A percentile compares a stretch with the other conserved stretches of the same genome.
These are phyloP conservation scores for Laterallus jamaicensis DNA, from an alignment of 2,113 vertebrate genomes.

Conservation along the genomic window DNA sequence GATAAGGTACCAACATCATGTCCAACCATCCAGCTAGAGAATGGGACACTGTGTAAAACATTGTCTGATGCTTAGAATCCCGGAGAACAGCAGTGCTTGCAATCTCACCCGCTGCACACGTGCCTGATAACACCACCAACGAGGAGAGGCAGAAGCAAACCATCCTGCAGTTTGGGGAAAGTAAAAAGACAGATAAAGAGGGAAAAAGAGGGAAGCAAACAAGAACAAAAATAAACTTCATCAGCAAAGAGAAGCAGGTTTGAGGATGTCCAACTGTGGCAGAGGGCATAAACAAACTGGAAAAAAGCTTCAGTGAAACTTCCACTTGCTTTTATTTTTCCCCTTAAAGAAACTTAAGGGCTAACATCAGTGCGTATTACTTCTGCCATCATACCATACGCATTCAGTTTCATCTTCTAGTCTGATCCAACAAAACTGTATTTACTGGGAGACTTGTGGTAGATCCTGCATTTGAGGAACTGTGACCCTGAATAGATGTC, in stretches of 20 bases:
- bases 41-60: conserved; percentile 82
- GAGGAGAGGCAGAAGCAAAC: neutral
- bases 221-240: neutral
- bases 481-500: neutral
- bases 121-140: conserved; percentile 21
- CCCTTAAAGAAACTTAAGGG: neutral
- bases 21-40: conserved; percentile 80
- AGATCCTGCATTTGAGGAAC: neutral
- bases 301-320: neutral
- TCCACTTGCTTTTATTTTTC: neutral
- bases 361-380: neutral
- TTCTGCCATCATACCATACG: neutral
- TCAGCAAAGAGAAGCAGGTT: neutral
- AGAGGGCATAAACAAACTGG: neutral
- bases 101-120: conserved; percentile 22
- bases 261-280: neutral
- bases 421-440: neutral
- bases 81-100: conserved; percentile 59
- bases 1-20: conserved; percentile 87
- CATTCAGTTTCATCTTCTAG: neutral
- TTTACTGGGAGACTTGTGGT: neutral
- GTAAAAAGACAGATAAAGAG: neutral
- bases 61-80: conserved; percentile 81
- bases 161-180: neutral
- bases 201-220: neutral